phyloP scores from a whole-genome alignment of 2,113 vertebrate genomes.

The Ceyx melanurus region DNA sequence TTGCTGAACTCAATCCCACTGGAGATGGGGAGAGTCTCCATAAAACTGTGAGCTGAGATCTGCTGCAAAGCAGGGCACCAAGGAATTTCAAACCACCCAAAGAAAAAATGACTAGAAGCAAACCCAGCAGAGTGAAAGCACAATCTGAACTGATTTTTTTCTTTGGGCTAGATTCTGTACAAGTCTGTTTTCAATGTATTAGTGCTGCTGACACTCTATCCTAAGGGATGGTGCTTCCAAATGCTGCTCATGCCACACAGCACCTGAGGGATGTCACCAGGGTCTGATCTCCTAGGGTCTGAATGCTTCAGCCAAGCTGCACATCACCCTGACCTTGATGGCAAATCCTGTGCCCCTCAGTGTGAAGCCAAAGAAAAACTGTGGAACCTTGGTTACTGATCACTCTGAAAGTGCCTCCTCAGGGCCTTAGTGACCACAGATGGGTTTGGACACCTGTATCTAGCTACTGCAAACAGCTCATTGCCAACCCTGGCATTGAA shows the following conservation, averaged over 20 bases:
- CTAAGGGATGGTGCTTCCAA: background rate
- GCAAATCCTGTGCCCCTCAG: background rate
- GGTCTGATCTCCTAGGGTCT: background rate
- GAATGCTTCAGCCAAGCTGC: background rate
- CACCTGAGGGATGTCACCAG: rapidly evolving
- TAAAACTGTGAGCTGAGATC: background rate
- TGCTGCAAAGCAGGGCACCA: background rate
- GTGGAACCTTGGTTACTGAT: background rate
- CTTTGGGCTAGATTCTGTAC: background rate
- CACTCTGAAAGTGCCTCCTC: background rate
- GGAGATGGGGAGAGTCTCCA: background rate
- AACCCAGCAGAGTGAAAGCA: background rate
- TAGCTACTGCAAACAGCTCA: background rate
- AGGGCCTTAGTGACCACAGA: background rate
- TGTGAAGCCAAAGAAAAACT: background rate
- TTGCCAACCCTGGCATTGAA: background rate
- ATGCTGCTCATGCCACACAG: rapidly evolving
- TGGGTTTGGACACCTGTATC: background rate
- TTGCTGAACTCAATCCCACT: background rate
- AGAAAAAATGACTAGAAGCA: background rate
- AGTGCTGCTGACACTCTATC: background rate
- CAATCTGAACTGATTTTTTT: background rate
- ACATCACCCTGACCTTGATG: rapidly evolving
- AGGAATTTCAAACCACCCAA: background rate
- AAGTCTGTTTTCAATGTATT: background rate